These are phyloP conservation scores for Apis laboriosa DNA, from an alignment of 1,140 invertebrate species.

Conservation along the genomic window DNA sequence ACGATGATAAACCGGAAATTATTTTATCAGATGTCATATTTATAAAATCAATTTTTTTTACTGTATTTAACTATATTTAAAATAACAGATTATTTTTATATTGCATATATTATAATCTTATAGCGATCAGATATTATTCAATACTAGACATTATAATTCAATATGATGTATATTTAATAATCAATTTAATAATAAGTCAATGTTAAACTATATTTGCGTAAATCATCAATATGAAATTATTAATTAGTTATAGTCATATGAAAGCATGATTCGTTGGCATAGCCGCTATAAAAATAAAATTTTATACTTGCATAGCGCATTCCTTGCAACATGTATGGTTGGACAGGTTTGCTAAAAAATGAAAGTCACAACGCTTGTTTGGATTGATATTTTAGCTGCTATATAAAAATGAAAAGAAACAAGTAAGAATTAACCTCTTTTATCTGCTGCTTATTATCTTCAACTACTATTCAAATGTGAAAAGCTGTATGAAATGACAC, in stretches of 20 bases:
- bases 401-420: not conserved
- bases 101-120: no score
- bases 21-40: no score
- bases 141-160: no score
- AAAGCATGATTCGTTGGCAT: constrained; percentile 14
- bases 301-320: constrained; percentile 43
- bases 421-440: not conserved
- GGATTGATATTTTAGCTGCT: constrained; percentile 11
- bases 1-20: no score
- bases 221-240: constrained; percentile 6
- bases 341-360: constrained; percentile 20
- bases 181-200: not conserved
- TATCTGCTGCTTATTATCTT: not conserved
- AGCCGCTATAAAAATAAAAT: constrained; percentile 13
- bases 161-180: constrained; percentile 4
- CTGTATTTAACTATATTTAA: no score
- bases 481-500: not conserved
- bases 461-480: not conserved
- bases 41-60: no score
- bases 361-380: constrained; percentile 37
- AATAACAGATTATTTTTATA: no score
- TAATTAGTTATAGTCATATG: not conserved
- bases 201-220: no score
- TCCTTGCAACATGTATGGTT: constrained; percentile 31
- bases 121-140: no score